phyloP scores from a whole-genome alignment of 2,113 vertebrate genomes.

The Thomomys bottae region DNA sequence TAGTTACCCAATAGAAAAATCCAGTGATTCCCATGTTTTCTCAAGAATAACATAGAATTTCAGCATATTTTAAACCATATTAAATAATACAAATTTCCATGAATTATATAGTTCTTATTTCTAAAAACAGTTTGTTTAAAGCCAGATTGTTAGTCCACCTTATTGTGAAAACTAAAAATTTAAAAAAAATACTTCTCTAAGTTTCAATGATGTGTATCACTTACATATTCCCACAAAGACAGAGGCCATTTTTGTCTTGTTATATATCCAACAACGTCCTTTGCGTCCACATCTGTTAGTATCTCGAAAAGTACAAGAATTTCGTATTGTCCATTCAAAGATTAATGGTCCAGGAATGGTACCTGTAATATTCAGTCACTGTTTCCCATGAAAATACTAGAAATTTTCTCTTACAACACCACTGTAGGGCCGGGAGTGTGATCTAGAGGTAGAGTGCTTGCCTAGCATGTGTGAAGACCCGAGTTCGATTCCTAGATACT shows the following conservation, averaged over 20 bases:
- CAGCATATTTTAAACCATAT: background rate
- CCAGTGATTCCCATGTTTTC: background rate
- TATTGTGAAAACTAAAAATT: background rate
- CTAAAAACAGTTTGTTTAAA: background rate
- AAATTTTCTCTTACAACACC: background rate
- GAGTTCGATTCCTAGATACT: no score
- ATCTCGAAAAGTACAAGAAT: constrained; percentile 36
- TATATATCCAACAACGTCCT: constrained; percentile 56
- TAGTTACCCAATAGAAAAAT: background rate
- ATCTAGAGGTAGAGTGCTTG: no score
- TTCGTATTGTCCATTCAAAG: background rate
- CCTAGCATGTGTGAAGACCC: no score
- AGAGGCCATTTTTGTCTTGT: constrained; percentile 41
- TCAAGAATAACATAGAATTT: background rate
- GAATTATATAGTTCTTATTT: background rate
- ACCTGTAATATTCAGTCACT: constrained; percentile 43
- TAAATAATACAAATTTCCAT: background rate
- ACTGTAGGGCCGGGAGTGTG: no score
- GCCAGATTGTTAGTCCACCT: background rate
- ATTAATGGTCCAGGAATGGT: constrained; percentile 48
- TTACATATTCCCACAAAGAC: constrained; percentile 62
- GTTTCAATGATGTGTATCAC: constrained; percentile 45
- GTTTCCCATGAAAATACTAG: constrained; percentile 9
- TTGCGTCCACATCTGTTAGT: background rate
- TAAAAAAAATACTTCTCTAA: constrained; percentile 20